phyloP scores from a whole-genome alignment of 2,797 vertebrate species.

The Taenioides sp. region DNA sequence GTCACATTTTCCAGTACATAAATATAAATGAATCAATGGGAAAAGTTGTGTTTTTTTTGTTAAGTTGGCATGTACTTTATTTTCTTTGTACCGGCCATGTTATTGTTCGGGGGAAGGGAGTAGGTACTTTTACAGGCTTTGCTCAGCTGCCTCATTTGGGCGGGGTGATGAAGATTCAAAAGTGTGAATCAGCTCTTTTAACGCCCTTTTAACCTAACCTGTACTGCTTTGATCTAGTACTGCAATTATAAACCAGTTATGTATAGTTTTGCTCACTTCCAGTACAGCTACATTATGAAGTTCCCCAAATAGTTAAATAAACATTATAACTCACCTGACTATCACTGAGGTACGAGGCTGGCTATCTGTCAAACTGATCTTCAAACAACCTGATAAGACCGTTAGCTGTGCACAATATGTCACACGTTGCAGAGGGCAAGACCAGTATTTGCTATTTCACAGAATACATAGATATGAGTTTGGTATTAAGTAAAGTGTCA shows the following conservation, averaged over 20 bases:
- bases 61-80: background rate
- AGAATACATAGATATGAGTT: background rate
- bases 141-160: conserved; percentile 40
- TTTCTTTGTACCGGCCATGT: conserved; percentile 9
- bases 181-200: conserved; percentile 49
- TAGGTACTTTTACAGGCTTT: conserved; percentile 48
- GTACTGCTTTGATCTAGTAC: background rate
- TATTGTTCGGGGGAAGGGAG: background rate
- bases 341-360: background rate
- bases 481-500: background rate
- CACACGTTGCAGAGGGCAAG: background rate
- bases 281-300: background rate
- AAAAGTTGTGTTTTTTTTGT: background rate
- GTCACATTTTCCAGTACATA: background rate
- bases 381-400: background rate
- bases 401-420: background rate
- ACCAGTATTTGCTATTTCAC: background rate
- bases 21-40: background rate
- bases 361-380: background rate
- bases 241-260: background rate
- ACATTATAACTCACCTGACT: background rate
- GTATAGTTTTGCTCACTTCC: conserved; percentile 19
- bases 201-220: conserved; percentile 1
- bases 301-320: background rate
- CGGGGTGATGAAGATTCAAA: conserved; percentile 27